phyloP scores from a whole-genome alignment of 2,888 invertebrate genomes.

The Exephanes ischioxanthus region DNA sequence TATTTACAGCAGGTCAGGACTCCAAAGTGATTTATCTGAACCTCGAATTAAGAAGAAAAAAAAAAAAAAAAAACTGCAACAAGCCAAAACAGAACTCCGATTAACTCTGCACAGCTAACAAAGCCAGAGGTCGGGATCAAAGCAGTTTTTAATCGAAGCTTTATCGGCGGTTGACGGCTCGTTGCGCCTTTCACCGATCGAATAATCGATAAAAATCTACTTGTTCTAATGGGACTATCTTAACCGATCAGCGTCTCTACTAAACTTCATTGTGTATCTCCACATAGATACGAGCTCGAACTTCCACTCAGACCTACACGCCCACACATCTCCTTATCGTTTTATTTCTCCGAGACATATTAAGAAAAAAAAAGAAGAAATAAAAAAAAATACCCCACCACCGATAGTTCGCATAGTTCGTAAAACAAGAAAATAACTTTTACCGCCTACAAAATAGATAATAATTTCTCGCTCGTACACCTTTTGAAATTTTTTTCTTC shows the following conservation, averaged over 20 bases:
- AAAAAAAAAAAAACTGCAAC: not conserved
- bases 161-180: constrained; percentile 65
- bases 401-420: not conserved
- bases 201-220: constrained; percentile 57
- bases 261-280: constrained; percentile 48
- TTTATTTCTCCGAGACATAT: not conserved
- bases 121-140: constrained; percentile 37
- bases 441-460: constrained; percentile 21
- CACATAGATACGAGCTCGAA: not conserved
- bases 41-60: not conserved
- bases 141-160: constrained; percentile 62
- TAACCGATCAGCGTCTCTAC: constrained; percentile 39
- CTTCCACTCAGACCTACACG: not conserved
- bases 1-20: not conserved
- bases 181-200: constrained; percentile 66
- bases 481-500: not conserved
- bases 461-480: constrained; percentile 23
- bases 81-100: constrained; percentile 10
- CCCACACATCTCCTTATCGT: constrained; percentile 17
- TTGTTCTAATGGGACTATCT: constrained; percentile 56
- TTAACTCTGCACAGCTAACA: constrained; percentile 30
- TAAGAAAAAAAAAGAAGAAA: not conserved
- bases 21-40: not conserved
- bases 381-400: not conserved
- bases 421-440: constrained; percentile 17